phyloP scores from a whole-genome alignment of 2,888 invertebrate genomes.

The Pristionchus maxplancki region DNA sequence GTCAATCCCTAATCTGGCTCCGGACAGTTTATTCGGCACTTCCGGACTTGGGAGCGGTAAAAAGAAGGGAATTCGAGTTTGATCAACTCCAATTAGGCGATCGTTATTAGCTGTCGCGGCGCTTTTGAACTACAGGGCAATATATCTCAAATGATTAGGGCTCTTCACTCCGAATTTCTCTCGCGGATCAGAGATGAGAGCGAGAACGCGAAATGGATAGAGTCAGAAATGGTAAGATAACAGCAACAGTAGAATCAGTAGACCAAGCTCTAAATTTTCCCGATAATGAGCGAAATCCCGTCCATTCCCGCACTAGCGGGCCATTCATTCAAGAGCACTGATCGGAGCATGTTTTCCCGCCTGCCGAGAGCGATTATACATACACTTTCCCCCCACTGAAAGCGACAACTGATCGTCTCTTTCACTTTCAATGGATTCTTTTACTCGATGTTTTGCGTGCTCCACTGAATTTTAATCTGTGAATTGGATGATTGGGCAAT shows the following conservation, averaged over 20 bases:
- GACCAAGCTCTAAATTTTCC: too few relatives aligned
- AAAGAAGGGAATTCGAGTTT: constrained; percentile 3
- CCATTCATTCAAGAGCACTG: neutral
- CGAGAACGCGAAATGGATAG: too few relatives aligned
- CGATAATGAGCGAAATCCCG: too few relatives aligned
- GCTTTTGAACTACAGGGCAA: too few relatives aligned
- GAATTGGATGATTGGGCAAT: constrained; percentile 8
- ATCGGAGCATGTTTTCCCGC: constrained; percentile 1
- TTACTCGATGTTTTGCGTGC: neutral
- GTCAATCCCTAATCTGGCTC: constrained; percentile 33
- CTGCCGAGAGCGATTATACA: neutral
- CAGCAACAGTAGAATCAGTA: too few relatives aligned
- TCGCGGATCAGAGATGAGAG: too few relatives aligned
- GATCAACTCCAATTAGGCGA: neutral
- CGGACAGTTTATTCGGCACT: neutral
- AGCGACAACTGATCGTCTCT: neutral
- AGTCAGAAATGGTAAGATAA: too few relatives aligned
- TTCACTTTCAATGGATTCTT: constrained; percentile 14
- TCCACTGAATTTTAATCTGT: neutral
- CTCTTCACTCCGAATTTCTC: too few relatives aligned
- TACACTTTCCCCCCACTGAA: neutral
- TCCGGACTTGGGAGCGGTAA: neutral
- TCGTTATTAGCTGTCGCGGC: neutral
- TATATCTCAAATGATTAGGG: too few relatives aligned
- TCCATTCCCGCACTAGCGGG: neutral